Evolutionary conservation across 2,113 vertebrate species (phyloP), one percentile per base, ranked within the genome.

Genomic region (Odontophorus gujanensis): DNA sequence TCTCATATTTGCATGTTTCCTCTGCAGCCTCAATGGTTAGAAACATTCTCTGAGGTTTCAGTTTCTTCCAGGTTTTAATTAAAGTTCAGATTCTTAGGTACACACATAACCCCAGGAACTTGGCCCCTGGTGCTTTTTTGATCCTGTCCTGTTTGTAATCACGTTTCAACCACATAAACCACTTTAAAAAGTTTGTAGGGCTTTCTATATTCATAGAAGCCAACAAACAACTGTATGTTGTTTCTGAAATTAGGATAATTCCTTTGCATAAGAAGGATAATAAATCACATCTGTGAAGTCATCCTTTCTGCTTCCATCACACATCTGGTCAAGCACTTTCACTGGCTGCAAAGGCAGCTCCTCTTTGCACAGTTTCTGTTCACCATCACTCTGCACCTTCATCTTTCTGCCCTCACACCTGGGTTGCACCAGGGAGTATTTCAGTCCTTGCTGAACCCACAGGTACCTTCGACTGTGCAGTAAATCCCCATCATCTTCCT

Each of bases 61-160:
- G n/a, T 53, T 94, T 85, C 69, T 95, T 81, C 55, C 82, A 78
- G 20, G 32, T 50, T 47, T 42, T 75, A 89, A 85, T 45, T 72
- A 28, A 87, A 91, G 38, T 87, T 91, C 72, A 81, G 42, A 87
- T 89, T 83, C 92, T 87, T 89, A 87, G 43, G 63, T 93, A 83
- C 32, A 50, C 0, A 0, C 13, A 10, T 50, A 89, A 81, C 45
- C 80, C 67, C 7, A 59, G 59, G 34, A 93, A 87, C 68, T 85
- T 4, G 1, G 2, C 7, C 13, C 13, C 42, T 67, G 28, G n/a
- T 77, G 38, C 18, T 76, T 85, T 79, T 84, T 72, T 79, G 87
- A 73, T 90, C 45, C 66, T 75, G 19, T 47, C 58, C 66, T 87
- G 24, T 92, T 89, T 84, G 63, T 82, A 92, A 74, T 71, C 25